A percentile compares a stretch with the other conserved stretches of the same genome.
These are phyloP conservation scores for Geotrupes spiniger DNA, from an alignment of 2,888 invertebrate genomes.

Conservation along the genomic window DNA sequence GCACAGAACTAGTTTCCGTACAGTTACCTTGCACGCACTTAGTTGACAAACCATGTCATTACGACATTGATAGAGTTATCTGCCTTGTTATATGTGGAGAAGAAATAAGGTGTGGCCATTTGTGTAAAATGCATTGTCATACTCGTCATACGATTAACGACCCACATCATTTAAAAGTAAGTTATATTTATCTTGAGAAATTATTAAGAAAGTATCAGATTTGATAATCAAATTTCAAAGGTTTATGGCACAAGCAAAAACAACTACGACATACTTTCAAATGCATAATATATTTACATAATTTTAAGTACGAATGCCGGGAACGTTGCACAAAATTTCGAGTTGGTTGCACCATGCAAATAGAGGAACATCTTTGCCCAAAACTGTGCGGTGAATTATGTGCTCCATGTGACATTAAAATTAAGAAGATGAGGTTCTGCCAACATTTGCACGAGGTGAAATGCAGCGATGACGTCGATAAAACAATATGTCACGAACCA, in stretches of 20 bases:
- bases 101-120: too few relatives aligned
- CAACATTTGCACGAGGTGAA: conserved; percentile 48
- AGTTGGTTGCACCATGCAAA: conserved; percentile 46
- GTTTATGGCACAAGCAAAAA: too few relatives aligned
- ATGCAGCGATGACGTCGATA: conserved; percentile 50
- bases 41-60: conserved; percentile 47
- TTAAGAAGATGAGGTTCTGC: conserved; percentile 52
- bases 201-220: too few relatives aligned
- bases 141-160: too few relatives aligned
- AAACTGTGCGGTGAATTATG: conserved; percentile 51
- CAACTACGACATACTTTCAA: too few relatives aligned
- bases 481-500: conserved; percentile 48
- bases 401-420: conserved; percentile 50
- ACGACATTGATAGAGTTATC: too few relatives aligned
- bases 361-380: conserved; percentile 51
- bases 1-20: conserved; percentile 32
- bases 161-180: too few relatives aligned
- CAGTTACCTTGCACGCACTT: conserved; percentile 42
- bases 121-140: too few relatives aligned
- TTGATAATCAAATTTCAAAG: too few relatives aligned
- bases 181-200: too few relatives aligned
- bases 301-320: conserved; percentile 48
- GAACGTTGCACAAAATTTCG: conserved; percentile 52
- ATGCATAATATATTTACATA: too few relatives aligned
- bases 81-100: too few relatives aligned